Evolutionary conservation across 2,797 vertebrate genomes (phyloP).

Genomic region (Falco biarmicus): DNA sequence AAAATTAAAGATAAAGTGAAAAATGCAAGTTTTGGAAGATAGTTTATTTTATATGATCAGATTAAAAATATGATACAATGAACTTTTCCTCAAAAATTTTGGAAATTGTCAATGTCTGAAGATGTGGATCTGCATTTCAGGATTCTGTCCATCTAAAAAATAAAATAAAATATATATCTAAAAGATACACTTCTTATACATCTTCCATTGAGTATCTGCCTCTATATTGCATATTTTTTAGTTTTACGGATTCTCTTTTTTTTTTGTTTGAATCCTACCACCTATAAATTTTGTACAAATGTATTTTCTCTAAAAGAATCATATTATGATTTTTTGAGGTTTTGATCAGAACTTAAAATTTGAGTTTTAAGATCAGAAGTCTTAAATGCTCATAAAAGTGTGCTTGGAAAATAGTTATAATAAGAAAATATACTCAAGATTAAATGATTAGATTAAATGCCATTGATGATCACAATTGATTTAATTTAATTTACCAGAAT

Average conservation of each 20-base stretch:
- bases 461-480: background rate
- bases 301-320: background rate
- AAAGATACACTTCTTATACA: background rate
- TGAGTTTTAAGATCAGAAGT: background rate
- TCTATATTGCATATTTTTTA: background rate
- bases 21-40: background rate
- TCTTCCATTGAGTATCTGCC: background rate
- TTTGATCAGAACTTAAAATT: too few species aligned
- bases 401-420: background rate
- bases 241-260: background rate
- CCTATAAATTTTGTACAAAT: background rate
- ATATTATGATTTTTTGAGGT: background rate
- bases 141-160: background rate
- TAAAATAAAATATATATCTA: background rate
- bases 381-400: background rate
- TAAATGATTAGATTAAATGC: background rate
- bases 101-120: background rate
- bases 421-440: background rate
- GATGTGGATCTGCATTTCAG: background rate
- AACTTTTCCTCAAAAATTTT: background rate
- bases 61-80: background rate
- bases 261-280: background rate
- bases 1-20: background rate
- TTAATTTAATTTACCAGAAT: background rate
- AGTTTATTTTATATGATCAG: background rate